A percentile compares a stretch with the other conserved stretches of the same genome.
Evolutionary conservation across 2,797 vertebrate genomes (phyloP).

Genomic region (Anisognathus igniventris): DNA sequence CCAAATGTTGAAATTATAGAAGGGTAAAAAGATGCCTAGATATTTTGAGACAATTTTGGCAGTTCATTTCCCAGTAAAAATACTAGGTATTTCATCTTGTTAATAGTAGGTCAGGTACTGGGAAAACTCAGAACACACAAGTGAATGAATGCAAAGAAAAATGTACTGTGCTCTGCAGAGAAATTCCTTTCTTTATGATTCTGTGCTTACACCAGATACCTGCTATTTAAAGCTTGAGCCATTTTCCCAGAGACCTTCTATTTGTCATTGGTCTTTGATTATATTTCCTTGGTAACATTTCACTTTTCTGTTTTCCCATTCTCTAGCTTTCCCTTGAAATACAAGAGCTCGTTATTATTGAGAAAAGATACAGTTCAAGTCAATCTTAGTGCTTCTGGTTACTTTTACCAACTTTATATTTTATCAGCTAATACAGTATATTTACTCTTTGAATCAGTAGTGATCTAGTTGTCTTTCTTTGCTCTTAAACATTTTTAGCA

Average conservation of each 20-base stretch:
- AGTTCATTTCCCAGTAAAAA: not conserved
- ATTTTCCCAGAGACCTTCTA: not conserved
- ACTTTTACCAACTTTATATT: not conserved
- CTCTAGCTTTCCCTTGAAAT: not conserved
- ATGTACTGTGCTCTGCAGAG: not conserved
- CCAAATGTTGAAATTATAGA: not conserved
- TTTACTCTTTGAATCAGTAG: not conserved
- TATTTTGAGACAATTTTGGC: not conserved
- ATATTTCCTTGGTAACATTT: constrained; percentile 13
- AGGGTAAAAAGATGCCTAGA: not conserved
- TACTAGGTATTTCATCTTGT: not conserved
- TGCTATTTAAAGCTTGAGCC: not conserved
- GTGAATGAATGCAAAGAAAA: not conserved
- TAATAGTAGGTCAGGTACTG: not conserved
- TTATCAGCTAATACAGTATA: not conserved
- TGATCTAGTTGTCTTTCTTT: not conserved
- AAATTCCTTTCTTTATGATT: not conserved
- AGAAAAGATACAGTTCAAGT: not conserved
- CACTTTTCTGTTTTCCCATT: not conserved
- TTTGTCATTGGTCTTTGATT: not conserved
- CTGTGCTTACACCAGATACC: not conserved
- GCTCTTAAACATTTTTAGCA: not conserved
- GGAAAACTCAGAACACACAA: not conserved
- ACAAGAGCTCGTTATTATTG: not conserved
- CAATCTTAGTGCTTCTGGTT: not conserved